Evolutionary conservation across 2,888 invertebrate genomes (phyloP).

Genomic region (Aphidius colemani): DNA sequence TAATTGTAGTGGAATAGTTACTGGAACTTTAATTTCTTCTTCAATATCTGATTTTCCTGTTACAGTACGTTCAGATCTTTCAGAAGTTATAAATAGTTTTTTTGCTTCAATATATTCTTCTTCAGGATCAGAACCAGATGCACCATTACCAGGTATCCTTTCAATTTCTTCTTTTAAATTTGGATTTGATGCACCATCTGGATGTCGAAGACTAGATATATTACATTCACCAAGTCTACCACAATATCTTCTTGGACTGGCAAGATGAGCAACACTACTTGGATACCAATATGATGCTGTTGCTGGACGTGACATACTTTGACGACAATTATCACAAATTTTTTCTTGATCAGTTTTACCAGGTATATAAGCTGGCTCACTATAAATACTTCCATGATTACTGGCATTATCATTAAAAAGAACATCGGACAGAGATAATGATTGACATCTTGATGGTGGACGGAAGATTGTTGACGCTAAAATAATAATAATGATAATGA

Average conservation of each 20-base stretch:
- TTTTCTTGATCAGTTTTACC: conserved; percentile 67
- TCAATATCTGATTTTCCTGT: conserved; percentile 59
- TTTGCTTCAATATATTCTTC: conserved; percentile 60
- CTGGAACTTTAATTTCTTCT: conserved; percentile 51
- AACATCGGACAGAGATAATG: conserved; percentile 73
- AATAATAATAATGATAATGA: conserved; percentile 33
- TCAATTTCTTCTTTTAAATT: conserved; percentile 75
- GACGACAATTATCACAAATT: conserved; percentile 77
- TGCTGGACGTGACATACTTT: conserved; percentile 72
- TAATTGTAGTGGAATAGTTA: conserved; percentile 47
- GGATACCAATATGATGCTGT: conserved; percentile 72
- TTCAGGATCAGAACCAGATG: conserved; percentile 67
- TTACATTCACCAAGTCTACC: conserved; percentile 65
- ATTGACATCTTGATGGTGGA: conserved; percentile 71
- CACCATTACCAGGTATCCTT: conserved; percentile 68
- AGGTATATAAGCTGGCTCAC: conserved; percentile 77
- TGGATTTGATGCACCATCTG: conserved; percentile 92
- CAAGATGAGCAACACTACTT: conserved; percentile 56
- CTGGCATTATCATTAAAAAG: conserved; percentile 70
- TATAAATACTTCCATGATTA: conserved; percentile 82
- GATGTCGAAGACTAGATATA: conserved; percentile 78
- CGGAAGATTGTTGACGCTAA: conserved; percentile 54
- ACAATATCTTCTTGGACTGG: conserved; percentile 73
- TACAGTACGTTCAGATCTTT: conserved; percentile 54
- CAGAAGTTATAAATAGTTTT: conserved; percentile 51